Conservation (phyloP, 2,797 vertebrate genomes). For the Uromys caudimaculatus region DNA sequence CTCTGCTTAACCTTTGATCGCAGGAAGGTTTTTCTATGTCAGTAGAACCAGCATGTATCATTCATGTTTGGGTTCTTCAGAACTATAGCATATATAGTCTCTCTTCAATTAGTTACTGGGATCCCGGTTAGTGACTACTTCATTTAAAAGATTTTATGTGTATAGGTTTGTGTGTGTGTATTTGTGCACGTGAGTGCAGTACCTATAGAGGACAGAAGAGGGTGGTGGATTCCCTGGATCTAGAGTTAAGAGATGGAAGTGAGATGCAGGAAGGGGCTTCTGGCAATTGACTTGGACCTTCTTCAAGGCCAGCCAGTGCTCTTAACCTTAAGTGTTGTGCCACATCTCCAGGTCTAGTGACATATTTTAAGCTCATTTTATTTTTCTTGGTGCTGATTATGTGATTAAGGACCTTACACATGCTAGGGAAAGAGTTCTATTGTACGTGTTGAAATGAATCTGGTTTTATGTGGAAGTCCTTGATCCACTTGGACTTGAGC, state of each 20-base stretch:
- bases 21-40: background rate
- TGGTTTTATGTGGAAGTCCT: too few species aligned
- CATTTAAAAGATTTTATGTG: background rate
- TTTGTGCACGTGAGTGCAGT: background rate
- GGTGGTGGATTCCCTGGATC: background rate
- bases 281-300: background rate
- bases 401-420: fast-evolving
- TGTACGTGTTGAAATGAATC: background rate
- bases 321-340: too few species aligned
- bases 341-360: too few species aligned
- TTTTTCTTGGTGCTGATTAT: too few species aligned
- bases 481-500: too few species aligned
- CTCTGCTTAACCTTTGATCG: background rate
- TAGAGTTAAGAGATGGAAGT: background rate
- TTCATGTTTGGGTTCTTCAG: background rate
- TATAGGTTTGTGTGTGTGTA: background rate
- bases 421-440: background rate
- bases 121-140: background rate
- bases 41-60: too few species aligned
- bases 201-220: background rate
- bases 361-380: background rate
- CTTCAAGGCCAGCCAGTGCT: background rate
- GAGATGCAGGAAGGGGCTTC: background rate
- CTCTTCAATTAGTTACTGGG: background rate
- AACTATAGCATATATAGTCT: background rate